A percentile compares a stretch with the other conserved stretches of the same genome.
Evolutionary conservation across 2,888 invertebrate species (phyloP).

Genomic region (Galerucella pusilla): DNA sequence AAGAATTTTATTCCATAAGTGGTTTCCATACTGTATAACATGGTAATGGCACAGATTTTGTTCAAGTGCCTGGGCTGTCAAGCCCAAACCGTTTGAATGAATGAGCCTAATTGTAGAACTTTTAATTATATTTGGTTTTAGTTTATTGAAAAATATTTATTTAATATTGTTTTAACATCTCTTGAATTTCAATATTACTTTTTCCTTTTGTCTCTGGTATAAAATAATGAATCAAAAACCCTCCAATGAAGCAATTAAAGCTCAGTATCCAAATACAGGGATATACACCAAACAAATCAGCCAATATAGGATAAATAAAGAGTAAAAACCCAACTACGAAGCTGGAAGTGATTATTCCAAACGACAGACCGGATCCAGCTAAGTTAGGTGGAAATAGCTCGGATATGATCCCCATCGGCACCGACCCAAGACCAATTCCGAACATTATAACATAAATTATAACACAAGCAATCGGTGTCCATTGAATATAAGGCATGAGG

Average conservation of each 20-base stretch:
- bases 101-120: too few relatives aligned
- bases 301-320: conserved; percentile 31
- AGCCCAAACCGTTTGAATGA: too few relatives aligned
- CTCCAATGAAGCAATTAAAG: conserved; percentile 1
- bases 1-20: too few relatives aligned
- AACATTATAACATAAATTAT: conserved; percentile 78
- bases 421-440: conserved; percentile 76
- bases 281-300: conserved; percentile 5
- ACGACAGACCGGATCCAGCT: conserved; percentile 70
- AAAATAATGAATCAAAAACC: background rate
- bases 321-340: conserved; percentile 19
- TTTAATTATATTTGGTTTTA: too few relatives aligned
- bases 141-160: too few relatives aligned
- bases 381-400: conserved; percentile 83
- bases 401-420: conserved; percentile 83
- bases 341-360: conserved; percentile 31
- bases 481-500: conserved; percentile 64
- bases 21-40: too few relatives aligned
- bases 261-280: conserved; percentile 17
- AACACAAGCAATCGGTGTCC: conserved; percentile 77
- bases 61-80: too few relatives aligned
- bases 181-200: conserved; percentile 11
- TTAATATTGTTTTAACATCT: conserved; percentile 1
- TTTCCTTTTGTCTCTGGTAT: conserved; percentile 20
- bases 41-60: too few relatives aligned